Evolutionary conservation across 2,888 invertebrate genomes (phyloP), one percentile per base, ranked within the genome.

Genomic region (Eucera pruinosa): DNA sequence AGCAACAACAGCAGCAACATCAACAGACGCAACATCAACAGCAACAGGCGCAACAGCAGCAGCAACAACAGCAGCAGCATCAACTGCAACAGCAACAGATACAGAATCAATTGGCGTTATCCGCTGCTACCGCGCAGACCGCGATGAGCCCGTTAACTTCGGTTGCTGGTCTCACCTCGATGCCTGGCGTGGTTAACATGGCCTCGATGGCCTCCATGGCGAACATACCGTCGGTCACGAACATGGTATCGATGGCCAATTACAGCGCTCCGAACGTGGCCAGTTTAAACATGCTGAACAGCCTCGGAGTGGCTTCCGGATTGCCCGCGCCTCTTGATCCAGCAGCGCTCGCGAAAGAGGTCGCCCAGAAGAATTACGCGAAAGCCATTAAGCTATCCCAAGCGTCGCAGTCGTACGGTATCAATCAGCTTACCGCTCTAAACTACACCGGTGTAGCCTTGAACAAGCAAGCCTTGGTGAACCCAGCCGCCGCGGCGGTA

Each of bases 331-430:
- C 20, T 18, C 83, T 91, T 78, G 95, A 95, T 92, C 94, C 95
- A 30, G 95, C 95, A 61, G 93, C 95, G 52, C 92, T 96, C 81
- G 96, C 96, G 88, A 96, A 96, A 90, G 96, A 96, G 89, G 96
- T 96, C 80, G 96, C 96, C 45, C 96, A 96, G 91, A 96, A 96
- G 93, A 96, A 95, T 91, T 96, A 96, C 92, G 95, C 96, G 43
- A 96, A 96, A 91, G 96, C 95, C 15, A 94, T 96, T 57, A 95
- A 95, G 89, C 91, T 95, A 81, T 95, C 94, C 9, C 93, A 93
- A 30, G 91, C 82, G 55, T 67, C 81, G 0, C 87, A 87, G 25
- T 81, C 88, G 5, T 84, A 87, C 84, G 76, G 87, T 81, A 84
- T 92, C 43, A 94, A 93, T 84, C 94, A 94, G 20, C 91, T 95